Base-by-base conservation (phyloP, 2,113 vertebrate genomes). In the Regulus satrapa region DNA sequence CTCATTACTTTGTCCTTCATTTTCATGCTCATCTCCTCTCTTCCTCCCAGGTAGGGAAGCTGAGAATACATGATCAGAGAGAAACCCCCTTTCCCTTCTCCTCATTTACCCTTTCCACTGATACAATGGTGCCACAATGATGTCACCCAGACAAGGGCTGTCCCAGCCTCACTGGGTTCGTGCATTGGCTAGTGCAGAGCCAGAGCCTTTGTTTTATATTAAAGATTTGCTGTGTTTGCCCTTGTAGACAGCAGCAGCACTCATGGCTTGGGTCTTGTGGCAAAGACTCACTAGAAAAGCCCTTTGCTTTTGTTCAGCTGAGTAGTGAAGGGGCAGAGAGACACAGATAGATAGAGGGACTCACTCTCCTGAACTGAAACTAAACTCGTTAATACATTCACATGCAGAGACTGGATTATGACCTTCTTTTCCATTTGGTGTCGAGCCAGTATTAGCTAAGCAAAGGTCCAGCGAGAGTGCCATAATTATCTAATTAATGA, bases 111-210 rank as follows among this genome's bases (percentile, higher is more conserved):
- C 9, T 85, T 91, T 36, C 31, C 8, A 8, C 17, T 66, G 26
- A 18, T 17, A 52, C 28, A 85, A 21, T 10, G 12, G 17, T 82
- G 73, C 28, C 31, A 89, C 17, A 45, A n/a, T 32, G 18, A 75
- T 8, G 17, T 38, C 66, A 79, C 7, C 12, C 32, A 32, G 19
- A 45, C 0, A 1, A 38, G 23, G 18, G 5, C 5, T 64, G 62
- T 40, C 14, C 10, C 18, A 52, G n/a, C 26, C 23, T 45, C n/a
- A 72, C 12, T 1, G 3, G 8, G 11, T 10, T 16, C 34, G 45
- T 4, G 0, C 19, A 67, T 12, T 67, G 43, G 21, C 56, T 0
- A 0, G 29, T 67, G 72, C n/a, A 93, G 25, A 59, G 32, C 2
- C 48, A 63, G 63, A 68, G 19, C 6, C 20, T 59, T 73, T 55